Conservation (phyloP, 2,888 invertebrate species). For the Enoplolaimus lenunculus region DNA sequence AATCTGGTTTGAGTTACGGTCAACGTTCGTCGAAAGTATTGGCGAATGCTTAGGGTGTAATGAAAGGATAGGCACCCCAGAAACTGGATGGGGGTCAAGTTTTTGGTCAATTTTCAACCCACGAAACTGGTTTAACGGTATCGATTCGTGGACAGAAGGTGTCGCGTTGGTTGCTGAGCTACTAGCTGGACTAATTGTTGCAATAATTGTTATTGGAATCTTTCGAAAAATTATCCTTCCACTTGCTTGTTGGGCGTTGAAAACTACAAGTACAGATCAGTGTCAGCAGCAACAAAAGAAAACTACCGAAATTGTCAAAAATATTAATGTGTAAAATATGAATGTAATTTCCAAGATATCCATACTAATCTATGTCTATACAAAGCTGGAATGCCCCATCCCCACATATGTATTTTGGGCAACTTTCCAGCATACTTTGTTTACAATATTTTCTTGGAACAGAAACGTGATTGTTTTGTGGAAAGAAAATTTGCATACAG, state of each 20-base stretch:
- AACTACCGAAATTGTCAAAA: too few species aligned
- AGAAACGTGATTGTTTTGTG: too few species aligned
- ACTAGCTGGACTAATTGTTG: neutral
- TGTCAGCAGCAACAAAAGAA: too few species aligned
- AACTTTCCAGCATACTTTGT: too few species aligned
- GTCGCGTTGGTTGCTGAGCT: neutral
- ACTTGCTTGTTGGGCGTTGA: neutral
- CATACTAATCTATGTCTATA: too few species aligned
- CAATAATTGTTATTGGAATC: neutral
- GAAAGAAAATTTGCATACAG: too few species aligned
- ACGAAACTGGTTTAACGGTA: constrained; percentile 5
- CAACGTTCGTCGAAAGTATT: constrained; percentile 11
- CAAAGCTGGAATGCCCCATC: too few species aligned
- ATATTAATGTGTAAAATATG: too few species aligned
- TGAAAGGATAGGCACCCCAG: neutral
- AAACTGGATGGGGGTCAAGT: neutral
- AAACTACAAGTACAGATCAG: neutral
- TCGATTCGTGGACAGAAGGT: constrained; percentile 9
- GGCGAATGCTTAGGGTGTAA: constrained; percentile 13
- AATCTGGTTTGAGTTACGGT: neutral
- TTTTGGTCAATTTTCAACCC: constrained; percentile 11
- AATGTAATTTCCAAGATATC: too few species aligned
- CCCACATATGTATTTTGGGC: too few species aligned
- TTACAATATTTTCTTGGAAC: too few species aligned
- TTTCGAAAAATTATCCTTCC: constrained; percentile 3